Base-by-base conservation (phyloP, 2,888 invertebrate species). In the Cantharis nigra region DNA sequence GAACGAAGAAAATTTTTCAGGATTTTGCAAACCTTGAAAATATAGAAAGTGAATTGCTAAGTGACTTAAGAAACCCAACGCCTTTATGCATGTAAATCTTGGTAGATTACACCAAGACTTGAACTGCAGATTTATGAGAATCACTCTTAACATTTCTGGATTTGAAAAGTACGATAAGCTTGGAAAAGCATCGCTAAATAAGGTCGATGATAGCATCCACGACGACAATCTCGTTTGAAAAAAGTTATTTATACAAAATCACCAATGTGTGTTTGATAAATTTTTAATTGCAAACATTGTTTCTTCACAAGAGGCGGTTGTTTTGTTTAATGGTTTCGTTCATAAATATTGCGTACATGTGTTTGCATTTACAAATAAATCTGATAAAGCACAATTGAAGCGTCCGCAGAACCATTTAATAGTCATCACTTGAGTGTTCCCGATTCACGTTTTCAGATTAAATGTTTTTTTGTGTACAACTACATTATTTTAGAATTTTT, bases 391-490 rank as follows among this genome's bases (percentile, higher is more conserved):
- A 71, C 70, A 75, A 75, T 71, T 33, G 65, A 71, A 75, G 67
- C 75, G 71, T 71, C 63, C 76, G 72, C 71, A 72, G 69, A 72
- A 65, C 72, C 69, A 72, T 76, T 70, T 76, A 71, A 72, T 69
- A 76, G 72, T 76, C 71, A 69, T 76, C 71, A 63, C 23, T 69
- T 33, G 72, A 69, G 63, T 76, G 76, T 69, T 72, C 72, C 69
- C 20, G 76, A 76, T 76, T 76, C 76, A 76, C 76, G 76, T 72
- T 69, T 63, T 72, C 23, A 72, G 76, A 76, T 64, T 69, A 67
- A 49, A 63, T 33, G 63, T 71, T 70, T 33, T n/a, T 71, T 70
- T 76, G 69, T 63, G 64, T 76, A 76, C 76, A 76, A 76, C 76
- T 76, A 69, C 76, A 76, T 76, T 71, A 75, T 71, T 23, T 63